Conservation (phyloP, 2,888 invertebrate species). For the Plutella xylostella region DNA sequence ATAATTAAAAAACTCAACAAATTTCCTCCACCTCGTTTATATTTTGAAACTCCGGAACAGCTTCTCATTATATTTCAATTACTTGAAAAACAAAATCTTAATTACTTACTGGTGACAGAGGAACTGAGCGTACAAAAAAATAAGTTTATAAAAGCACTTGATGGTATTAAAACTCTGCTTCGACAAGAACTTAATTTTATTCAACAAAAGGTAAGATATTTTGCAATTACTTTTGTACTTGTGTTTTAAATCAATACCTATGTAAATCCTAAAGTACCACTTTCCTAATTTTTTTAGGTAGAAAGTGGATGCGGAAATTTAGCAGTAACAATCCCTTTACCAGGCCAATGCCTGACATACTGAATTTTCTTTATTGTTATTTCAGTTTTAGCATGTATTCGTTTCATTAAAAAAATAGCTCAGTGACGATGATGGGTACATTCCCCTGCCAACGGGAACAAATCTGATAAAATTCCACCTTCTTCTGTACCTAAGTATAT, state of each 20-base stretch:
- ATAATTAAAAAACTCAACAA: conserved; percentile 31
- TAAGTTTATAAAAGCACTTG: conserved; percentile 43
- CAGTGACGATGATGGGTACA: background rate
- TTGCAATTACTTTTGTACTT: no score
- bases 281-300: no score
- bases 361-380: no score
- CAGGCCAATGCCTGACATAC: no score
- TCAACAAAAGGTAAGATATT: conserved; percentile 39
- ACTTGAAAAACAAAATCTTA: conserved; percentile 55
- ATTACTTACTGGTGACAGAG: conserved; percentile 54
- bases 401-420: background rate
- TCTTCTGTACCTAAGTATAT: no score
- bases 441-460: no score
- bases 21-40: conserved; percentile 42
- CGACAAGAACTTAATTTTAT: conserved; percentile 39
- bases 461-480: no score
- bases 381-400: no score
- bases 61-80: conserved; percentile 39
- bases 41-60: conserved; percentile 49
- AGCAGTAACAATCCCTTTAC: no score
- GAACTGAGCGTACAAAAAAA: conserved; percentile 49
- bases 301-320: no score
- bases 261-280: no score
- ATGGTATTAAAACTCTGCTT: conserved; percentile 33
- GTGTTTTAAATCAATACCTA: no score